Evolutionary conservation across 1,140 invertebrate genomes (phyloP).

Genomic region (Chymomyza costata): DNA sequence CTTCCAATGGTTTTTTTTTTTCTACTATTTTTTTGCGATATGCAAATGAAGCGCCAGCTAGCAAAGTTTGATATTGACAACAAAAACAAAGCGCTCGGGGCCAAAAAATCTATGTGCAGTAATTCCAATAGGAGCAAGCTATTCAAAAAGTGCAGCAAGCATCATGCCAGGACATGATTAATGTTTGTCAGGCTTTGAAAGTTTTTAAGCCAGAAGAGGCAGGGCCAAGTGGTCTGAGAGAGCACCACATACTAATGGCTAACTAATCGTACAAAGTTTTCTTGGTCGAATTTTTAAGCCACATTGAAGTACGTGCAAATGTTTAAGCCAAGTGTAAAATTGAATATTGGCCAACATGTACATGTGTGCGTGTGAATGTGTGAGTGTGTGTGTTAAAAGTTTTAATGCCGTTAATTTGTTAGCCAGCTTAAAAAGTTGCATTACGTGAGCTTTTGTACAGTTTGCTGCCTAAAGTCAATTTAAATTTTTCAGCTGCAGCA

Average conservation of each 20-base stretch:
- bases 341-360: slow-evolving; percentile 37
- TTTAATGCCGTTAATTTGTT: slow-evolving; percentile 46
- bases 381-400: slow-evolving; percentile 23
- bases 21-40: slow-evolving; percentile 44
- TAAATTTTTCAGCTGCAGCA: slow-evolving; percentile 12
- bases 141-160: slow-evolving; percentile 41
- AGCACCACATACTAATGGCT: slow-evolving; percentile 22
- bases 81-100: background rate
- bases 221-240: slow-evolving; percentile 5
- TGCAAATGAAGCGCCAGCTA: slow-evolving; percentile 35
- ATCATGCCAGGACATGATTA: slow-evolving; percentile 31
- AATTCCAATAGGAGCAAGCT: slow-evolving; percentile 33
- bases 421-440: slow-evolving; percentile 39
- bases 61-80: slow-evolving; percentile 38
- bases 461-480: slow-evolving; percentile 27
- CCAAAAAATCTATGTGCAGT: too few relatives aligned
- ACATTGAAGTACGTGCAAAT: slow-evolving; percentile 24
- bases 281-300: slow-evolving; percentile 31
- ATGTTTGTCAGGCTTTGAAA: slow-evolving; percentile 19
- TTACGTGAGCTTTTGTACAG: slow-evolving; percentile 21
- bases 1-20: too few relatives aligned
- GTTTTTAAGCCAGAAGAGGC: background rate
- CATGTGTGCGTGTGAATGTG: slow-evolving; percentile 9
- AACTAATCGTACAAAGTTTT: slow-evolving; percentile 43
- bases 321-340: slow-evolving; percentile 7